Evolutionary conservation across 2,888 invertebrate genomes (phyloP).

Genomic region (Erebia aethiops): DNA sequence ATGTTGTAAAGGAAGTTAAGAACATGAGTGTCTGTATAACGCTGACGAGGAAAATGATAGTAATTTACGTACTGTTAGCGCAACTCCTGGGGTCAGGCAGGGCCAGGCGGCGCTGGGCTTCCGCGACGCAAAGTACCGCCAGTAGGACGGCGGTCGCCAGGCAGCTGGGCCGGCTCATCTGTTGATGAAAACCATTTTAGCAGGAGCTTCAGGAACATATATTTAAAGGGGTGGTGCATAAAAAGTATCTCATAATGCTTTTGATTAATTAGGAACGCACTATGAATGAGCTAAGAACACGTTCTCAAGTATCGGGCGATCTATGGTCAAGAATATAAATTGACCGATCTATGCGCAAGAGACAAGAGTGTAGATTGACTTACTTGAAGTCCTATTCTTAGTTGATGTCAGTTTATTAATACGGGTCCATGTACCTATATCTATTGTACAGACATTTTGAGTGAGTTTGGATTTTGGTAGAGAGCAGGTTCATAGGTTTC

Average conservation of each 20-base stretch:
- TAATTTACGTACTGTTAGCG: constrained; percentile 89
- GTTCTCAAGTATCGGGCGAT: no score
- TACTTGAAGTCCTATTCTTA: no score
- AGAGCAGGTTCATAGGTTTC: background rate
- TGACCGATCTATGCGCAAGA: no score
- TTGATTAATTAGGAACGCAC: no score
- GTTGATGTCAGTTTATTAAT: no score
- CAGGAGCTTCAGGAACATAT: background rate
- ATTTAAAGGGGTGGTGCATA: background rate
- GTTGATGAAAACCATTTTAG: constrained; percentile 40
- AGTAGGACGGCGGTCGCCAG: constrained; percentile 70
- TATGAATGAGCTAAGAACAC: no score
- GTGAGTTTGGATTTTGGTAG: background rate
- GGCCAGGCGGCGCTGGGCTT: constrained; percentile 92
- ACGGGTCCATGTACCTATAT: no score
- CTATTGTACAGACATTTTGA: background rate
- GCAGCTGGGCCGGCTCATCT: constrained; percentile 76
- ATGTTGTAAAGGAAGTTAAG: constrained; percentile 2
- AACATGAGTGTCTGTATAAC: background rate
- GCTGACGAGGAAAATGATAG: background rate
- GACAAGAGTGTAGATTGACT: no score
- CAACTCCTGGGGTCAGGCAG: constrained; percentile 95
- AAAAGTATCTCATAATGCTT: background rate
- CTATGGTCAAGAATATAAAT: no score
- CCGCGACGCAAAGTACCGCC: constrained; percentile 86